A percentile compares a stretch with the other conserved stretches of the same genome.
Conservation (phyloP, 2,888 invertebrate species). For the Poecilus cupreus region DNA sequence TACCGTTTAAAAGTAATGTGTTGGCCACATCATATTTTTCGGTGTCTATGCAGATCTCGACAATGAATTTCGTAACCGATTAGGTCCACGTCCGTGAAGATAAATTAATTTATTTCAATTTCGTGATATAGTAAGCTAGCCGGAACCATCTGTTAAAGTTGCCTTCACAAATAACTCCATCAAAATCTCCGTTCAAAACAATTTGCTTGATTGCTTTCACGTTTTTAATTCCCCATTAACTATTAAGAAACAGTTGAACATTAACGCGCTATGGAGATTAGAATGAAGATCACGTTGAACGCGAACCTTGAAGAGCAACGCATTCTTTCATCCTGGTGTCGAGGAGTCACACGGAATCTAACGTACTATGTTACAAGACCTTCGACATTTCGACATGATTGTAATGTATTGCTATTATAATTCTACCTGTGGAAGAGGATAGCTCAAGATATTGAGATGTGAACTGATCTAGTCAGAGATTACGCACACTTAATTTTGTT, state of each 20-base stretch:
- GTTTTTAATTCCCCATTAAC: constrained; percentile 10
- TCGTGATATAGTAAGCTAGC: background rate
- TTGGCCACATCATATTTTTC: no score
- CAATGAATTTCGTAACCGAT: constrained; percentile 15
- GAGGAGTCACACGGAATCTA: background rate
- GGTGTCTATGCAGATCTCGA: no score
- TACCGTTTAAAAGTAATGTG: no score
- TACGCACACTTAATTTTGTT: no score
- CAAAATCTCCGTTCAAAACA: background rate
- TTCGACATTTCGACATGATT: constrained; percentile 6
- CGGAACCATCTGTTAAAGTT: constrained; percentile 3
- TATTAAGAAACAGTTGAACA: background rate
- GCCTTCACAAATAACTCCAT: constrained; percentile 8
- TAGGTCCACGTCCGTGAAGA: background rate
- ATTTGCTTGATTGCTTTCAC: constrained; percentile 29
- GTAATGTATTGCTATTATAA: background rate
- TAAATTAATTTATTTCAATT: constrained; percentile 8
- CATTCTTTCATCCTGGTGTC: constrained; percentile 24
- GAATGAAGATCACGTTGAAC: constrained; percentile 18
- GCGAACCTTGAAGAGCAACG: constrained; percentile 15
- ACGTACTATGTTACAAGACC: background rate
- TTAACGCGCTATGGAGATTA: background rate
- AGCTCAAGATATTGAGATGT: no score
- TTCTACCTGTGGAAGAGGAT: background rate
- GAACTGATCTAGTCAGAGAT: no score